Base-by-base conservation (phyloP, 2,797 vertebrate genomes). In the Xenopus petersii region DNA sequence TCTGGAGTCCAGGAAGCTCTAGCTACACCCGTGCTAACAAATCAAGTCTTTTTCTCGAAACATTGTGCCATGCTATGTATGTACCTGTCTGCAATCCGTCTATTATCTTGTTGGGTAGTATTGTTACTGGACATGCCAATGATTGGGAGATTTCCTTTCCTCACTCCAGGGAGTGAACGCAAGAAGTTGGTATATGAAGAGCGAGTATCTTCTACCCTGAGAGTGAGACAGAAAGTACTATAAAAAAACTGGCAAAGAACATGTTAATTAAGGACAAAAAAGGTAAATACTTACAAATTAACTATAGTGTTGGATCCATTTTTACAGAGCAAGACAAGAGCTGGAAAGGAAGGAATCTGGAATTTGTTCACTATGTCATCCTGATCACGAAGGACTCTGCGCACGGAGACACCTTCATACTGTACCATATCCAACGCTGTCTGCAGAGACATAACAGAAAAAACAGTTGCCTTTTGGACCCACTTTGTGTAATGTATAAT, bases 391-490 rank as follows among this genome's bases (percentile, higher is more conserved):
- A 95, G 86, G 66, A 96, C 94, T 79, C 96, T 91, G 64, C 94
- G 91, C 58, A 98, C 95, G 0, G 88, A 82, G 4, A 98, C 73
- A 11, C 94, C 95, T 63, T 91, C 91, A 3, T 87, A 94, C 87
- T 97, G 95, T 16, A 95, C 84, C 88, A 99, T 85, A 87, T 98
- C 97, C 86, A 99, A 83, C 0, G 84, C 91, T 21, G 98, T 94
- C 97, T 98, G 83, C 17, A 26, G 12, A 10, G 12, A 51, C 9
- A 51, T 2, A 51, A 42, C 8, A 9, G 36, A 42, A 42, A 42
- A 42, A 9, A 9, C 36, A 30, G 36, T 42, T 6, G 8, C 36
- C 36, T 42, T 42, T 7, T 6, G 4, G 33, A 42, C 36, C 36
- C 8, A 9, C 36, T 42, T 42, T 42, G 36, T 42, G 36, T 42